Percentiles rank a stretch among this genome's conserved stretches.
These are phyloP conservation scores for Mimumesa dahlbomi DNA, from an alignment of 2,888 invertebrate genomes.

Conservation along the genomic window DNA sequence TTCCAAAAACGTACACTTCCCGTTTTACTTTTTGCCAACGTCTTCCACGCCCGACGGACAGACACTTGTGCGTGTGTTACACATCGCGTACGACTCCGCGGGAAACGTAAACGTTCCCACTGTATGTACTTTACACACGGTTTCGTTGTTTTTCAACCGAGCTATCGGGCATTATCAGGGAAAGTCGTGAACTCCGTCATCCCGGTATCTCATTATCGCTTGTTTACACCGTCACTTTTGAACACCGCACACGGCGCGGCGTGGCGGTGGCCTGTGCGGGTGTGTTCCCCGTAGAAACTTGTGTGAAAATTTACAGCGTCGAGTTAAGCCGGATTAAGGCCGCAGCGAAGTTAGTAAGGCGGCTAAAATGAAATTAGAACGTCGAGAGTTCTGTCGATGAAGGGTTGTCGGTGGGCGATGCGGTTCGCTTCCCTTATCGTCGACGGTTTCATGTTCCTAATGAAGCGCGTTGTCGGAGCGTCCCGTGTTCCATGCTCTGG, in stretches of 20 bases:
- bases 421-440: constrained; percentile 6
- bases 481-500: no score
- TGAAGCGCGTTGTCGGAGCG: constrained; percentile 16
- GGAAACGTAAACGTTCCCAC: not conserved
- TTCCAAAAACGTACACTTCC: not conserved
- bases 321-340: constrained; percentile 45
- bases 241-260: not conserved
- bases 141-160: not conserved
- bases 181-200: constrained; percentile 34
- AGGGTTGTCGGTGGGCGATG: constrained; percentile 1
- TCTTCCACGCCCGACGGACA: not conserved
- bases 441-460: constrained; percentile 13
- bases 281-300: not conserved
- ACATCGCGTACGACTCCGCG: not conserved
- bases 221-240: constrained; percentile 19
- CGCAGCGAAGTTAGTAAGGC: constrained; percentile 36
- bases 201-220: constrained; percentile 42
- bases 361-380: constrained; percentile 46
- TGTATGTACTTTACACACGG: not conserved
- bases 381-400: constrained; percentile 3
- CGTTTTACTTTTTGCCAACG: not conserved
- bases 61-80: not conserved
- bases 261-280: no score
- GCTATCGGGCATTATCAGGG: constrained; percentile 15
- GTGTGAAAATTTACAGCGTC: constrained; percentile 46